These are phyloP conservation scores for Aldrovandia affinis DNA, from an alignment of 2,797 vertebrate genomes.

Conservation along the genomic window DNA sequence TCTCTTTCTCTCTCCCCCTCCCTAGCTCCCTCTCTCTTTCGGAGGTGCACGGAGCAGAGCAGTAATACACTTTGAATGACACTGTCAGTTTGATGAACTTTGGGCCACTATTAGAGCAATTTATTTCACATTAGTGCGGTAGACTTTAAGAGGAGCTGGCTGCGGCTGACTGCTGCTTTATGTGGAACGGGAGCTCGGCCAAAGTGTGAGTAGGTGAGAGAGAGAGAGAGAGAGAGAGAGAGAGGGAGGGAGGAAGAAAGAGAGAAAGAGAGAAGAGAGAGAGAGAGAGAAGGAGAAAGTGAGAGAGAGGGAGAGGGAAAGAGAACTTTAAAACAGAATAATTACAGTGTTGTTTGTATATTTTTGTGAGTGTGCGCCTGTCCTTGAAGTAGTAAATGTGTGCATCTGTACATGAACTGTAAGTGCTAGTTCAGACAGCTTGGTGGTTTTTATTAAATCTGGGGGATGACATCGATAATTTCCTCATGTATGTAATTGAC, in stretches of 20 bases:
- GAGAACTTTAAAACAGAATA: not conserved
- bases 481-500: too few relatives aligned
- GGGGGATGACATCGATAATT: not conserved
- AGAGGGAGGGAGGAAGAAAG: not conserved
- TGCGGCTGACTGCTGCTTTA: not conserved
- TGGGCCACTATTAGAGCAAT: constrained; percentile 78
- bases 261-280: not conserved
- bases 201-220: not conserved
- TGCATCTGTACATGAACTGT: too few relatives aligned
- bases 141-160: constrained; percentile 64
- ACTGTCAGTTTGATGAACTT: constrained; percentile 79
- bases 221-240: not conserved
- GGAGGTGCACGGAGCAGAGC: constrained; percentile 43
- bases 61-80: constrained; percentile 74
- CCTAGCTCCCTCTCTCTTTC: constrained; percentile 4
- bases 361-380: not conserved
- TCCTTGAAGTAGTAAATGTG: not conserved
- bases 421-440: not conserved
- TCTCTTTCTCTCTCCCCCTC: constrained; percentile 28
- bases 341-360: not conserved
- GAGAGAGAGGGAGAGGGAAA: too few relatives aligned
- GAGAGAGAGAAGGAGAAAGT: not conserved
- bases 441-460: not conserved
- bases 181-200: not conserved
- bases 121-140: constrained; percentile 78